Conservation (phyloP, 1,140 invertebrate genomes). For the Penaeus chinensis region DNA sequence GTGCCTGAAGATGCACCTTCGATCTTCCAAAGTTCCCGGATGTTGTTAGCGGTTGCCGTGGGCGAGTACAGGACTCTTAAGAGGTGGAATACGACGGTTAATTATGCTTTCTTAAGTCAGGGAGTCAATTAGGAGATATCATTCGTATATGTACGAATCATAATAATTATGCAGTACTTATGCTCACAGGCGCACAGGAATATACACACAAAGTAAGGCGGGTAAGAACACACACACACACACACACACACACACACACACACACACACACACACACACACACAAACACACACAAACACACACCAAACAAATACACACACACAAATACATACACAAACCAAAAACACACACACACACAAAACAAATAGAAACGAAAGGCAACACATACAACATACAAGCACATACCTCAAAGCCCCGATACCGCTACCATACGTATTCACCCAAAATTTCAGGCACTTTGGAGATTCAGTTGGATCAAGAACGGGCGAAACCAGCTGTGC, state of each 20-base stretch:
- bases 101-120: too few relatives aligned
- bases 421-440: constrained; percentile 82
- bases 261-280: too few relatives aligned
- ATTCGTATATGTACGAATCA: too few relatives aligned
- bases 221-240: too few relatives aligned
- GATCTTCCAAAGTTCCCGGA: neutral
- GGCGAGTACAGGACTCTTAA: neutral
- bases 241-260: too few relatives aligned
- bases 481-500: constrained; percentile 74
- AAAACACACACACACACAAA: constrained; percentile 6
- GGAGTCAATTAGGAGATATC: too few relatives aligned
- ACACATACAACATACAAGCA: neutral
- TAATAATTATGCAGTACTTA: too few relatives aligned
- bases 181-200: too few relatives aligned
- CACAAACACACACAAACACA: too few relatives aligned
- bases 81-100: too few relatives aligned
- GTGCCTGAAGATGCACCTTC: neutral
- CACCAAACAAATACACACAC: too few relatives aligned
- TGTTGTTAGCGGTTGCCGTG: neutral
- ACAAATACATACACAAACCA: neutral
- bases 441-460: constrained; percentile 77
- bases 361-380: neutral
- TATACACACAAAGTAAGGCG: too few relatives aligned
- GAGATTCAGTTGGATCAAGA: constrained; percentile 72
- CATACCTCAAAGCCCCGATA: constrained; percentile 72